Conservation (phyloP, 2,888 invertebrate genomes). For the Orthosia incerta region DNA sequence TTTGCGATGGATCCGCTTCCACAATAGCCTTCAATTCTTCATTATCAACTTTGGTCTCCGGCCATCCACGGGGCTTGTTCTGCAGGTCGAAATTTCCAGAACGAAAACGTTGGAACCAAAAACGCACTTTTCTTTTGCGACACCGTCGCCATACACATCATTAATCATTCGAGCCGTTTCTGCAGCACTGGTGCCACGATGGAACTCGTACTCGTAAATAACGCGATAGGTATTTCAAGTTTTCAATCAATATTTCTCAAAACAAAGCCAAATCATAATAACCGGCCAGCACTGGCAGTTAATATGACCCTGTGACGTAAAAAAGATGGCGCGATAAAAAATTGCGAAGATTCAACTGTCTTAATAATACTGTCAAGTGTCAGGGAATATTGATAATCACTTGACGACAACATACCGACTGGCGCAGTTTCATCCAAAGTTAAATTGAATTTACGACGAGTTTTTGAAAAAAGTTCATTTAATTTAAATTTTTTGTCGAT, state of each 20-base stretch:
- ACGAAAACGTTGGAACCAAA: no score
- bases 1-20: no score
- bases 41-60: no score
- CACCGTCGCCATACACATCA: no score
- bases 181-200: no score
- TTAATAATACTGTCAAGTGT: conserved; percentile 47
- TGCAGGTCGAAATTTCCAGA: no score
- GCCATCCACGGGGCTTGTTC: no score
- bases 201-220: no score
- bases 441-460: background rate
- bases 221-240: no score
- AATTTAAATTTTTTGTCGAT: background rate
- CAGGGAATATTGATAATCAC: conserved; percentile 54
- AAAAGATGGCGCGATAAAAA: conserved; percentile 54
- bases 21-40: no score
- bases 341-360: conserved; percentile 16
- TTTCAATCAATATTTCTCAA: background rate
- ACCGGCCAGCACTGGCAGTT: background rate
- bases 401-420: conserved; percentile 56
- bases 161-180: no score
- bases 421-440: conserved; percentile 20
- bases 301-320: conserved; percentile 27
- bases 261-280: conserved; percentile 1
- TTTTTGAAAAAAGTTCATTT: background rate
- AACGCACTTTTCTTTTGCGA: no score